These are phyloP conservation scores for Paralvinella palmiformis DNA, from an alignment of 1,140 invertebrate genomes.

Conservation along the genomic window DNA sequence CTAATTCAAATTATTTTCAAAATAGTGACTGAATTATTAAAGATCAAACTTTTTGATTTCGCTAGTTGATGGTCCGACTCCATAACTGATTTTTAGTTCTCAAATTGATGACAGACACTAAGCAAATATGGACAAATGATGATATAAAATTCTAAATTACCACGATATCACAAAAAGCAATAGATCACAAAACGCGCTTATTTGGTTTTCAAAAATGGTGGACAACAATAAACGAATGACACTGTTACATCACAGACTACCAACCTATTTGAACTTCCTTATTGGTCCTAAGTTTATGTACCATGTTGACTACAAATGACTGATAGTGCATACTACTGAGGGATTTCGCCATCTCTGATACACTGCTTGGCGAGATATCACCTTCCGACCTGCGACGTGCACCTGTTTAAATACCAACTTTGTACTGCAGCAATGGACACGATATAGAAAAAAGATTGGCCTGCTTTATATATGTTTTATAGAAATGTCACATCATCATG, in stretches of 20 bases:
- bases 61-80: too few species aligned
- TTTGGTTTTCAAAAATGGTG: background rate
- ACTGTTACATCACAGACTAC: slow-evolving; percentile 12
- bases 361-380: background rate
- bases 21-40: too few species aligned
- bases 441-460: too few species aligned
- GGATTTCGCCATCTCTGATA: slow-evolving; percentile 5
- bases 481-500: too few species aligned
- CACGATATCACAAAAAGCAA: background rate
- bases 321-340: slow-evolving; percentile 59
- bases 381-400: background rate
- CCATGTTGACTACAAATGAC: slow-evolving; percentile 70
- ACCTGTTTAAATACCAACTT: background rate
- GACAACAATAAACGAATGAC: background rate
- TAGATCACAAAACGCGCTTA: background rate
- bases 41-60: too few species aligned
- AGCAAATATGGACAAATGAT: too few species aligned
- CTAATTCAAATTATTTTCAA: too few species aligned
- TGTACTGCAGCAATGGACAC: too few species aligned
- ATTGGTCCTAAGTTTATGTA: slow-evolving; percentile 56
- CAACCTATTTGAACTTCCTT: slow-evolving; percentile 72
- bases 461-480: too few species aligned
- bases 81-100: too few species aligned
- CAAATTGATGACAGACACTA: too few species aligned
- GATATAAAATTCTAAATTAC: too few species aligned